Evolutionary conservation across 2,888 invertebrate genomes (phyloP), one percentile per base, ranked within the genome.

Genomic region (Melanargia galathea): DNA sequence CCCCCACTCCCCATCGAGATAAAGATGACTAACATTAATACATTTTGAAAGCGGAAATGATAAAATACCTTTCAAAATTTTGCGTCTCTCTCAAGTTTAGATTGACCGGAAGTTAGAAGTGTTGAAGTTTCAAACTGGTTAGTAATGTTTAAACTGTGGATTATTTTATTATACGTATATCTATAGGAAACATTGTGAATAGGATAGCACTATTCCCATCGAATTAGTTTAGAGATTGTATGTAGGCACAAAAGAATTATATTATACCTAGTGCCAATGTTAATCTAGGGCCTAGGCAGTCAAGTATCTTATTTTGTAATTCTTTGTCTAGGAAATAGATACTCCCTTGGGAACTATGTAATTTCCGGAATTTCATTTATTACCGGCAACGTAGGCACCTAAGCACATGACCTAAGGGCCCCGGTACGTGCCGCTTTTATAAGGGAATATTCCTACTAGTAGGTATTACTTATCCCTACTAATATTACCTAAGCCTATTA

Each of bases 1-100:
- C n/a, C 66, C 74, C 67, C 68, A 62, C 48, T 68, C 67, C n/a
- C n/a, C 30, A 43, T 40, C 24, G 30, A 69, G 65, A 60, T 69
- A 66, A 72, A 71, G 66, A 70, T 64, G 67, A 51, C 58, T 65
- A 55, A 70, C 69, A 69, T 75, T 72, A 71, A 71, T 70, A 71
- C 70, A n/a, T n/a, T n/a, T n/a, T n/a, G n/a, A n/a, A n/a, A 61
- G 69, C 54, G 57, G 35, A 40, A 64, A 59, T 66, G 66, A 64
- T 63, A 57, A 62, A 65, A 66, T 60, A 60, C 49, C 64, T 49
- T 64, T 60, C 58, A 54, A 60, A 62, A 60, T 61, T 66, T 52
- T 46, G 30, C 63, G 55, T 63, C 49, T 63, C 61, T 46, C 52
- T 22, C 46, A 63, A 67, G 56, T 65, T 63, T 65, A 20, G 51